Conservation (phyloP, 1,140 invertebrate genomes). For the Nixonia krombeini region DNA sequence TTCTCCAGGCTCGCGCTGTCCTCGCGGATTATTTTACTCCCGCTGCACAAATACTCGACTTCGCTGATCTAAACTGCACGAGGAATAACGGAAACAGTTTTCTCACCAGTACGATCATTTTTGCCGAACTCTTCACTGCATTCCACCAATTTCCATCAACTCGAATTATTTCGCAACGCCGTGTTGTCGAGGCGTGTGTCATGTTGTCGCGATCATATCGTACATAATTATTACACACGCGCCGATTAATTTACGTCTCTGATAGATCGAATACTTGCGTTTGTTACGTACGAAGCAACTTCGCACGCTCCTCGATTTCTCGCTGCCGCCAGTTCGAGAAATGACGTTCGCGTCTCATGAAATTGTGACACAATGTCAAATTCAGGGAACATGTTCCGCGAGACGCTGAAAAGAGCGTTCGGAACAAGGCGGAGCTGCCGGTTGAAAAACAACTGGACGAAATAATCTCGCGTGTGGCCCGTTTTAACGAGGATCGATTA, state of each 20-base stretch:
- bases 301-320: background rate
- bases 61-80: too few species aligned
- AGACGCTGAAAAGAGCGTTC: too few species aligned
- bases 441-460: background rate
- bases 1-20: background rate
- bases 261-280: background rate
- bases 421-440: too few species aligned
- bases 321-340: too few species aligned
- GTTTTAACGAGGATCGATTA: constrained; percentile 22
- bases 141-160: too few species aligned
- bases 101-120: too few species aligned
- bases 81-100: too few species aligned
- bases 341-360: background rate
- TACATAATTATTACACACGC: background rate
- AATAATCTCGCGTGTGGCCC: background rate
- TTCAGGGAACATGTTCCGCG: too few species aligned
- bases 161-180: too few species aligned
- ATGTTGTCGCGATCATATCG: background rate
- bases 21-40: constrained; percentile 5
- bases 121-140: too few species aligned
- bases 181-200: too few species aligned
- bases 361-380: too few species aligned
- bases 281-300: background rate
- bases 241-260: background rate
- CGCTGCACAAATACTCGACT: background rate